Percentiles rank a stretch among this genome's conserved stretches.
phyloP scores from a whole-genome alignment of 2,888 invertebrate genomes.

The Podabrus alpinus region DNA sequence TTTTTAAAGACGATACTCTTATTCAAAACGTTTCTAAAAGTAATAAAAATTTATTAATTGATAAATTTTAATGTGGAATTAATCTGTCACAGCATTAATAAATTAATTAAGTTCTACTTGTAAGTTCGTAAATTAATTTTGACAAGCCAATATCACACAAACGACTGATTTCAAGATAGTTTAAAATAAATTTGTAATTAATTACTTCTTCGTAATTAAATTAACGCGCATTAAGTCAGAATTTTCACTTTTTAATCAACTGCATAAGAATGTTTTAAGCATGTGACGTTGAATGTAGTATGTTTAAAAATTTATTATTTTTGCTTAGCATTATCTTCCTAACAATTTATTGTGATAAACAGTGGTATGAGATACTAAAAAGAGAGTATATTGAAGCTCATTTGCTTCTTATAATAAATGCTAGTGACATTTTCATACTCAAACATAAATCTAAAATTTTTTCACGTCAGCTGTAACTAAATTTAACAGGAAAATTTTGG shows the following conservation, averaged over 20 bases:
- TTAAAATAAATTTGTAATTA: slow-evolving; percentile 2
- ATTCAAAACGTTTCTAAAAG: neutral
- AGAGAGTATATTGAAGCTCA: neutral
- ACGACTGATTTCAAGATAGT: neutral
- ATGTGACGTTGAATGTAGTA: neutral
- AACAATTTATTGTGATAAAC: neutral
- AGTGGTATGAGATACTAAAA: neutral
- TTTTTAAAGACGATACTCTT: neutral
- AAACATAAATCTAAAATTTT: neutral
- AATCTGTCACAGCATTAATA: slow-evolving; percentile 1
- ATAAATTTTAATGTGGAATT: neutral
- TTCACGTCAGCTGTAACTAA: neutral
- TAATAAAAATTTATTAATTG: neutral
- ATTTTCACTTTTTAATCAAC: neutral
- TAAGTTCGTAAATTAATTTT: slow-evolving; percentile 2
- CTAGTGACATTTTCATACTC: neutral
- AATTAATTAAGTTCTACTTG: slow-evolving; percentile 1
- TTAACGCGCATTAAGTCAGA: neutral
- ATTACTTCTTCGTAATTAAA: neutral
- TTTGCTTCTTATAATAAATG: neutral
- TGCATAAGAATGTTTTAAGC: neutral
- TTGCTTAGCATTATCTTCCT: neutral
- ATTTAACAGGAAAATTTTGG: neutral
- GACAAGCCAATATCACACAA: neutral
- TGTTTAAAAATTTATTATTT: neutral